Evolutionary conservation across 2,113 vertebrate species (phyloP).

Genomic region (Syrmaticus mikado): DNA sequence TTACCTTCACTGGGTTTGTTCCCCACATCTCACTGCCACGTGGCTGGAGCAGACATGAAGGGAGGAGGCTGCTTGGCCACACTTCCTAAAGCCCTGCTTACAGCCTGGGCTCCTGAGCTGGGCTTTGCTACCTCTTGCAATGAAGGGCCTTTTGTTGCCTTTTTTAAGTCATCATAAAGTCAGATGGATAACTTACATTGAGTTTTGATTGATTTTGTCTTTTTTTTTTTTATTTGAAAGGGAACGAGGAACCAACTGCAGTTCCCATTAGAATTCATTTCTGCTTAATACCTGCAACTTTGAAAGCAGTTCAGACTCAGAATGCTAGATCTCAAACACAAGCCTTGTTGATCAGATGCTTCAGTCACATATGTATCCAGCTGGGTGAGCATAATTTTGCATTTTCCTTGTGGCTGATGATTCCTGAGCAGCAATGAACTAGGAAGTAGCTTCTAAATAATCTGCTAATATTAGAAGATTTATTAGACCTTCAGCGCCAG

Average conservation of each 20-base stretch:
- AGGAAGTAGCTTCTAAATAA: background rate
- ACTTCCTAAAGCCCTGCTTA: background rate
- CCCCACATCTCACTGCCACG: fast-evolving
- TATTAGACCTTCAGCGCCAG: too few relatives aligned
- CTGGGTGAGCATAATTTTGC: background rate
- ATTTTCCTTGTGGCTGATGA: background rate
- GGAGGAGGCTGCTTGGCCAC: background rate
- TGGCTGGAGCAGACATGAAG: background rate
- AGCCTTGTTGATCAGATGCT: background rate
- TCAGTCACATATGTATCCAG: background rate
- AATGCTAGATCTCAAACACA: background rate
- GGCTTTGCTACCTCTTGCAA: background rate
- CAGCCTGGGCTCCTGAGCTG: background rate
- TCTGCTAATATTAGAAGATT: too few relatives aligned
- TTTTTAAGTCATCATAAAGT: background rate
- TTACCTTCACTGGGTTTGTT: background rate
- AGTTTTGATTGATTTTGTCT: slow-evolving; percentile 50
- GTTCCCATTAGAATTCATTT: slow-evolving; percentile 29
- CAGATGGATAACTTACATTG: background rate
- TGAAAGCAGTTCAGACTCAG: background rate
- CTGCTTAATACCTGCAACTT: slow-evolving; percentile 6
- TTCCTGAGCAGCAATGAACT: background rate
- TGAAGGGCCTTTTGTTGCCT: background rate
- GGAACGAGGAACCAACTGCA: background rate
- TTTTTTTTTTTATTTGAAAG: slow-evolving; percentile 1